These are phyloP conservation scores for Microctonus brassicae DNA, from an alignment of 2,888 invertebrate species.

Conservation along the genomic window DNA sequence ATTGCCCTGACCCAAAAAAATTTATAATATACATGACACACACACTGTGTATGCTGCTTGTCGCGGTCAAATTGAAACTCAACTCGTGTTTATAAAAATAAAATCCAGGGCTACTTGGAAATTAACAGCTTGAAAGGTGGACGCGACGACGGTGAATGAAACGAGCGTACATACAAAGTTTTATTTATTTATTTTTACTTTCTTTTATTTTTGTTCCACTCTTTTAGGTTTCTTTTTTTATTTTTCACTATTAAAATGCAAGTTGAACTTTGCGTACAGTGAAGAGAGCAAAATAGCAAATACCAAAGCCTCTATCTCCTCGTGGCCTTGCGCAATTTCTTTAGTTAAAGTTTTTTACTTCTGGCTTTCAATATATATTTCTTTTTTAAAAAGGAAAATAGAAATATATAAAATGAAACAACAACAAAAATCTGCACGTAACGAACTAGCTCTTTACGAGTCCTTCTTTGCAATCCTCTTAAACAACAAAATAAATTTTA, in stretches of 20 bases:
- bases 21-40: background rate
- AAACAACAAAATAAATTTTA: background rate
- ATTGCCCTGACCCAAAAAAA: slow-evolving; percentile 41
- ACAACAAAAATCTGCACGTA: background rate
- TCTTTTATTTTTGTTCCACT: background rate
- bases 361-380: background rate
- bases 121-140: slow-evolving; percentile 34
- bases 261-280: background rate
- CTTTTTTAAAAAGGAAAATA: background rate
- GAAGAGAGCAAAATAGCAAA: too few relatives aligned
- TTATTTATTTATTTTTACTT: background rate
- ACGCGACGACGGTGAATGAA: too few relatives aligned
- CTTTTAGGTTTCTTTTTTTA: too few relatives aligned
- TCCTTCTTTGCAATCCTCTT: background rate
- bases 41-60: background rate
- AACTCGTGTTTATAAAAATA: slow-evolving; percentile 27
- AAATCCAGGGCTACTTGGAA: slow-evolving; percentile 30
- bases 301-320: too few relatives aligned
- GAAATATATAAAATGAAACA: background rate
- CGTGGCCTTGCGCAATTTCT: background rate
- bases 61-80: background rate
- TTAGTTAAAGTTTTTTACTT: background rate
- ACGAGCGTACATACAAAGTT: slow-evolving; percentile 5
- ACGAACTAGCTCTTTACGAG: background rate
- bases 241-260: background rate